Base-by-base conservation (phyloP, 2,113 vertebrate genomes). In the Himantopus leucocephalus region DNA sequence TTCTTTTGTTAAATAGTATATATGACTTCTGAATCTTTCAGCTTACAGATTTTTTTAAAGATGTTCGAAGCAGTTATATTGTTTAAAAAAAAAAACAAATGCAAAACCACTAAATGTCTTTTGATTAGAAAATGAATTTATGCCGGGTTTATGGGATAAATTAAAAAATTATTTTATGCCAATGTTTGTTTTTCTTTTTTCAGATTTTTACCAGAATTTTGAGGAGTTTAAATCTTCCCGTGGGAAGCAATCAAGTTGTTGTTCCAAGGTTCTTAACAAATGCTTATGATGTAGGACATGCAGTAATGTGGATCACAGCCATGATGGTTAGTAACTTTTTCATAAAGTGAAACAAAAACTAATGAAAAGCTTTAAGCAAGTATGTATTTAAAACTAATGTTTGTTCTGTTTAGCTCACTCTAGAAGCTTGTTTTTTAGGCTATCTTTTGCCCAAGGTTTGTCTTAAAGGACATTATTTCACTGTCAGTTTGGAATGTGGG, bases 151-250 rank as follows among this genome's bases (percentile, higher is more conserved):
- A 58, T 56, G 45, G 12, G 10, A 18, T 27, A 68, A 39, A 47
- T 47, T 43, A 73, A 55, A 55, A 24, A 12, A 45, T 52, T 30
- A 47, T 32, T 76, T 58, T n/a, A 30, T 71, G 18, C 8, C 14
- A 21, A 5, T 63, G 10, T 35, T 59, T 56, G 32, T 7, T 30
- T 26, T 43, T 19, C 17, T 55, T 34, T 41, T 67, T 53, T 30
- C 96, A 99, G 99, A 99, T 99, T 97, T 99, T 99, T 97, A 99
- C 99, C 55, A 99, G 99, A 96, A 98, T 99, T 96, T 96, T 99
- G 92, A 98, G 99, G 95, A 99, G 99, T 94, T 98, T 99, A 88
- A 99, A 99, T 97, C 99, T 99, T 88, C 99, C 99, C 5, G 99
- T 99, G 70, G 99, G 99, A 90, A 99, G 99, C 95, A 99, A 99